Evolutionary conservation across 2,113 vertebrate species (phyloP), one percentile per base, ranked within the genome.

Genomic region (Rhabdomys dilectus): DNA sequence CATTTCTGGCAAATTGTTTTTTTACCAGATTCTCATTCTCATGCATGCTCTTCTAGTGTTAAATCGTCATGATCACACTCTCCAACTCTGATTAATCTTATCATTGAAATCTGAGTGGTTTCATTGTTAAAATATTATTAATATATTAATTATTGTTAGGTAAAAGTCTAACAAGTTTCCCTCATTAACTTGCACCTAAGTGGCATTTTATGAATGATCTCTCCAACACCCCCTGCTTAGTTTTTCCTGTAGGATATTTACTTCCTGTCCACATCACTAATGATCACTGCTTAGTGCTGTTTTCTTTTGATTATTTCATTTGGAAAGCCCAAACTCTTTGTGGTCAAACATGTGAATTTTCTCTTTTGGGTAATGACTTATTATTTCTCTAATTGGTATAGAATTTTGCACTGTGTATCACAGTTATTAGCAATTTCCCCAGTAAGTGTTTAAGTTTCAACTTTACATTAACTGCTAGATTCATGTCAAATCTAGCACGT

Each of bases 11-110:
- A 89, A 85, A 66, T 77, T 91, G 15, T 72, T 95, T 86, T 72
- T 95, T 86, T 78, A 26, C 36, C 84, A 68, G 56, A 36, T 82
- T 94, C 66, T 51, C 70, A 19, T 64, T 91, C 6, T 80, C 85
- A 64, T 66, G 36, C 94, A 42, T 73, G 78, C 8, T 88, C 42
- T 9, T 58, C 34, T 6, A 22, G 5, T 76, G 17, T 36, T 34
- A 72, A 60, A 76, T 4, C 64, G 3, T 17, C 4, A 13, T 8
- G 85, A n/a, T 93, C 22, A 94, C 22, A 84, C 7, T 29, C 39
- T 45, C n/a, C 26, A 94, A 29, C 70, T 24, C 2, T 51, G 5
- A 64, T 19, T 60, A 48, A 72, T 60, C 15, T 7, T 62, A 42
- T 39, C 80, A 75, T 73, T 91, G 82, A 45, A 85, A 58, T 39